These are phyloP conservation scores for Pecten maximus DNA, from an alignment of 2,888 invertebrate genomes.

Conservation along the genomic window DNA sequence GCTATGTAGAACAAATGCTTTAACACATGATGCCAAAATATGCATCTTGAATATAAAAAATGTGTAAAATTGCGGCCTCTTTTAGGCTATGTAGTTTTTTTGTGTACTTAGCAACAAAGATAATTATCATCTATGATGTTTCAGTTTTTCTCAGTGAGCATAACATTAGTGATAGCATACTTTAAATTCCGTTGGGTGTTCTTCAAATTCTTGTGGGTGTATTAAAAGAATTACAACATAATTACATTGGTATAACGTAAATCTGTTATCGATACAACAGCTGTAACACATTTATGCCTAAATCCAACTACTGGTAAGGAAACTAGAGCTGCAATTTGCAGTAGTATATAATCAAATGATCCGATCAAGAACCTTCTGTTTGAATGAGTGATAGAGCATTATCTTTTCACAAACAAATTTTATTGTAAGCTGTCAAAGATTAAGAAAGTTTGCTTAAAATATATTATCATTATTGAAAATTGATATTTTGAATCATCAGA, in stretches of 20 bases:
- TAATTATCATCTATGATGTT: no score
- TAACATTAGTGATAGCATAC: not conserved
- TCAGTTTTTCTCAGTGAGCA: not conserved
- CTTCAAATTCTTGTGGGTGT: no score
- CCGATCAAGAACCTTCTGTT: not conserved
- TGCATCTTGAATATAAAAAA: not conserved
- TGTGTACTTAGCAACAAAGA: not conserved
- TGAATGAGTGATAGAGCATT: not conserved
- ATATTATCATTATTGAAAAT: no score
- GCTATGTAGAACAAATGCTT: no score
- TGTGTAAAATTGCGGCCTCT: not conserved
- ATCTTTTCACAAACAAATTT: not conserved
- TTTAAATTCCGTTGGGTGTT: not conserved
- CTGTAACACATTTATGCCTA: not conserved
- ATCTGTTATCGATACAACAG: not conserved
- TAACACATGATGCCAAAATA: no score
- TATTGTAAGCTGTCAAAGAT: no score
- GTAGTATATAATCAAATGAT: not conserved
- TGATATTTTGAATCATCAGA: no score
- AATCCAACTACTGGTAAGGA: not conserved
- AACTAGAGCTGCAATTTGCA: not conserved
- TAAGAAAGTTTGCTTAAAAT: no score
- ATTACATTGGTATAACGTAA: not conserved
- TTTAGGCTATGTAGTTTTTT: not conserved
- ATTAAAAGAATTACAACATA: not conserved